These are phyloP conservation scores for Paratilapia polleni DNA, from an alignment of 2,113 vertebrate species.

Conservation along the genomic window DNA sequence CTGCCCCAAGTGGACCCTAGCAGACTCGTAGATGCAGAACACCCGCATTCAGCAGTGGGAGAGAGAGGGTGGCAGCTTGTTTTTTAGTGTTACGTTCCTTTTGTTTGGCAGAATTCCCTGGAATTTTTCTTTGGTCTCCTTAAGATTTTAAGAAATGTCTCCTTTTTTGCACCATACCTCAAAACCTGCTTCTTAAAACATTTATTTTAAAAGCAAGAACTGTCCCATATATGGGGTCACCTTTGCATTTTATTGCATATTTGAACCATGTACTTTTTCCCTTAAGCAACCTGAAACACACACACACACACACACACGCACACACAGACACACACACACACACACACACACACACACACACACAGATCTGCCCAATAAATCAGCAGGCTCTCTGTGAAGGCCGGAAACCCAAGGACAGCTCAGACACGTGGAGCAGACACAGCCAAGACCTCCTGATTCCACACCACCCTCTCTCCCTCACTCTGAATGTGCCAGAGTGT, in stretches of 20 bases:
- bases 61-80: too few species aligned
- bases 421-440: slow-evolving; percentile 65
- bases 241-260: background rate
- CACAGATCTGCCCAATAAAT: slow-evolving; percentile 65
- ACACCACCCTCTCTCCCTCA: slow-evolving; percentile 7
- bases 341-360: slow-evolving; percentile 9
- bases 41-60: too few species aligned
- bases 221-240: background rate
- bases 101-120: too few species aligned
- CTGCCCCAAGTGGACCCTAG: too few species aligned
- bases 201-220: too few species aligned
- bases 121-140: too few species aligned
- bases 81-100: too few species aligned
- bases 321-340: background rate
- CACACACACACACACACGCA: slow-evolving; percentile 15
- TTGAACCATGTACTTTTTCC: background rate
- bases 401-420: slow-evolving; percentile 70
- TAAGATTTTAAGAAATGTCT: too few species aligned
- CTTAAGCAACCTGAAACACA: background rate
- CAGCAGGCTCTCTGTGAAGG: slow-evolving; percentile 54
- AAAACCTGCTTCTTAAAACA: background rate
- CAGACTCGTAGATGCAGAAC: too few species aligned
- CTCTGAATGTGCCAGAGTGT: slow-evolving; percentile 8
- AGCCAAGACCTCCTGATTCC: slow-evolving; percentile 65
- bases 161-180: too few species aligned